Base-by-base conservation (phyloP, 1,140 invertebrate genomes). In the Drosophila ironensis region DNA sequence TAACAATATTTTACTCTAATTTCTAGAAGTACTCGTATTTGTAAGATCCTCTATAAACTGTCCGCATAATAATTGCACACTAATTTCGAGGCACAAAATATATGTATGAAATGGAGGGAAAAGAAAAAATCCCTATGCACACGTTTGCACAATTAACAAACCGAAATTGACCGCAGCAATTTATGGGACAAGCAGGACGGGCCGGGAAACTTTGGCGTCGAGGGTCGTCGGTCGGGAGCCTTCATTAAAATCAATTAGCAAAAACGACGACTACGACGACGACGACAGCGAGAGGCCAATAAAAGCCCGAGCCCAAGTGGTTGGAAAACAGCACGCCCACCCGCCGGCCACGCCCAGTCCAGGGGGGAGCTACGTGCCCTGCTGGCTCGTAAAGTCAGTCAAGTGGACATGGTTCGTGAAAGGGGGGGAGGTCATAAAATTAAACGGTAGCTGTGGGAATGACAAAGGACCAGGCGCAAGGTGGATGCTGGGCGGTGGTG, bases 181-280 rank as follows among this genome's bases (percentile, higher is more conserved):
- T 86, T 86, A 86, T 86, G 71, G 64, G 35, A 48, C 27, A 44
- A 28, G 46, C n/a, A 44, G 25, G 30, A 40, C 14, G 47, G 46
- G 46, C 61, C 53, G 56, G 50, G 72, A 70, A 84, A 60, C 50
- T 73, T 72, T 72, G 37, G 27, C 77, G 46, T 42, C 38, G 52
- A 60, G 54, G 57, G 57, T 59, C 54, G 53, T 46, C 54, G 33
- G 53, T 46, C 54, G 33, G 42, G 57, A 72, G 53, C 80, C 77
- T 86, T 86, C 80, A 86, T 84, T 84, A 78, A 86, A 84, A 86
- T 80, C 80, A 86, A 86, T 86, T 86, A 86, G 80, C 80, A 60
- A 74, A 73, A 86, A 72, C 73, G 60, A 74, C 64, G 68, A 74
- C 59, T 41, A 70, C 46, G 16, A 28, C 6, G 30, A 52, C 24